phyloP scores from a whole-genome alignment of 2,888 invertebrate species.

The Chloroclystis v-ata region DNA sequence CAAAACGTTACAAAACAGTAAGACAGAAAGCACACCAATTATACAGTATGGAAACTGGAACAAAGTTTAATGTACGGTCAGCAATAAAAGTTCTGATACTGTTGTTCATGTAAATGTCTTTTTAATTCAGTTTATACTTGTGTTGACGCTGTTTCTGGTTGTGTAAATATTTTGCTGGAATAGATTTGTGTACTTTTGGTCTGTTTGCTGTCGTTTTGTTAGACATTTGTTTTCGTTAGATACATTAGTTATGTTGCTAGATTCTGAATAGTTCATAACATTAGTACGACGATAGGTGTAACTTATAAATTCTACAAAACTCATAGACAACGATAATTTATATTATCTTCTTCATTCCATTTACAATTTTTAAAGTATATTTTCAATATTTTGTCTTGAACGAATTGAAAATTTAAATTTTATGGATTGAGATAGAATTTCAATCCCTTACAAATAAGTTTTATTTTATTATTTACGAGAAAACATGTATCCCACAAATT shows the following conservation, averaged over 20 bases:
- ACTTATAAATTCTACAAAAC: no score
- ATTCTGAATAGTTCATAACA: background rate
- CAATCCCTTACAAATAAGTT: background rate
- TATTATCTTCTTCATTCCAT: no score
- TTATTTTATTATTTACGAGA: background rate
- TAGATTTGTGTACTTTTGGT: background rate
- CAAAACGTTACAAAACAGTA: constrained; percentile 9
- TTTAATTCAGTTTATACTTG: constrained; percentile 23
- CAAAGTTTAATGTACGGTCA: constrained; percentile 25
- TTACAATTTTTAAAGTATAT: no score
- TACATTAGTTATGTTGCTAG: background rate
- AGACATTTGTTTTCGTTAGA: background rate
- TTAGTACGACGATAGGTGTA: no score
- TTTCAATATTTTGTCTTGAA: no score
- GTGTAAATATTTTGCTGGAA: constrained; percentile 4
- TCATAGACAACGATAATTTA: no score
- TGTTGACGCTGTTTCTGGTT: constrained; percentile 1
- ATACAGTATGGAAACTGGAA: constrained; percentile 26
- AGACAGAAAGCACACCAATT: constrained; percentile 23
- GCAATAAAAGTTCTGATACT: constrained; percentile 25
- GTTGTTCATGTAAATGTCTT: constrained; percentile 22
- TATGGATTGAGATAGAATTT: background rate
- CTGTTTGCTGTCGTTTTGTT: background rate
- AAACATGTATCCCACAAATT: background rate
- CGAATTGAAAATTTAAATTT: no score